Percentiles rank a stretch among this genome's conserved stretches.
These are phyloP conservation scores for Orgyia antiqua DNA, from an alignment of 2,888 invertebrate genomes.

Conservation along the genomic window DNA sequence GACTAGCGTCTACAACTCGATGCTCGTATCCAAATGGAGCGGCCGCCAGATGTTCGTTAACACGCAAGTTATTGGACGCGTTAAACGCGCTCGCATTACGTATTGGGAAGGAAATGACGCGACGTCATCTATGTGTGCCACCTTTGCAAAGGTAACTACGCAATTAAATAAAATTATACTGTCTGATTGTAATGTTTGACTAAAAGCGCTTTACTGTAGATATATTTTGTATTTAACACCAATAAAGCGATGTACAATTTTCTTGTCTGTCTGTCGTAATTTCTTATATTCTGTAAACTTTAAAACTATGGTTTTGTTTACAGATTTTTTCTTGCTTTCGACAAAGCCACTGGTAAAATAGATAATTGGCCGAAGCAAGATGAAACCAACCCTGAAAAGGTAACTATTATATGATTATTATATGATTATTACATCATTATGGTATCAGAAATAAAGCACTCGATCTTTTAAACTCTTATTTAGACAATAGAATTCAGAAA, in stretches of 20 bases:
- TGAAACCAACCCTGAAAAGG: constrained; percentile 59
- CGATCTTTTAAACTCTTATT: no score
- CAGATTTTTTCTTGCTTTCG: constrained; percentile 89
- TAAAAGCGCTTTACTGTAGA: no score
- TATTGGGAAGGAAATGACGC: constrained; percentile 87
- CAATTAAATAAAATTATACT: no score
- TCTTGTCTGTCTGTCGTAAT: no score
- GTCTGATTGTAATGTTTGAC: no score
- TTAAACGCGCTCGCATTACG: constrained; percentile 88
- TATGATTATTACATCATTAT: no score
- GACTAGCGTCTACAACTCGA: constrained; percentile 87
- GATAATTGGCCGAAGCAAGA: constrained; percentile 72
- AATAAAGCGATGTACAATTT: no score
- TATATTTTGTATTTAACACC: no score
- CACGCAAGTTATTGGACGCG: constrained; percentile 89
- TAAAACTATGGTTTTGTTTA: constrained; percentile 17
- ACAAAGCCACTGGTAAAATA: constrained; percentile 81
- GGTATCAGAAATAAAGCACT: no score
- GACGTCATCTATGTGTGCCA: constrained; percentile 84
- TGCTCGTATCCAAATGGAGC: constrained; percentile 90
- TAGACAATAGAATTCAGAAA: no score
- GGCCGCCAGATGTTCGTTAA: constrained; percentile 84
- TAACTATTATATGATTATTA: no score
- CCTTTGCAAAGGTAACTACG: constrained; percentile 52
- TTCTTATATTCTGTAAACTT: no score